Base-by-base conservation (phyloP, 2,888 invertebrate species). In the Megastigmus dorsalis region DNA sequence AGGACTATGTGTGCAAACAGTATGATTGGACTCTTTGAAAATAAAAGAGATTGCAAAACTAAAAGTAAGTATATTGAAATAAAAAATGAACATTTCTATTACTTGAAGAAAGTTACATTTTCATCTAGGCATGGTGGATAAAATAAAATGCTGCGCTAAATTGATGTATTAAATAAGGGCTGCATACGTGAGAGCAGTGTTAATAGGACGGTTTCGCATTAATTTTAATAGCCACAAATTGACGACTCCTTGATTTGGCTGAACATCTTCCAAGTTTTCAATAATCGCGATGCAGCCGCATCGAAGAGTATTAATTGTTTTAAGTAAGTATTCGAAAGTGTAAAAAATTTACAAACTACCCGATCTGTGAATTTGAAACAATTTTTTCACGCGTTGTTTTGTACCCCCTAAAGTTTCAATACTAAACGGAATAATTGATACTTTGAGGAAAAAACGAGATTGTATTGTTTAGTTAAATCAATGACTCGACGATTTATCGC, bases 101-200 rank as follows among this genome's bases (percentile, higher is more conserved):
- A 41, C 66, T 67, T 67, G 55, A 20, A 66, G 54, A 62, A 67
- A 73, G 38, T 57, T 45, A 50, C 52, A 69, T 65, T 60, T 52
- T 74, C 60, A 38, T 62, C 30, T 55, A 55, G 45, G 66, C 52
- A 55, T 74, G 66, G 75, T 66, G 70, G 62, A 55, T 74, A 59
- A 68, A 68, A 50, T 23, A 63, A 63, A 48, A 68, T 28, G 15
- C 66, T 73, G 57, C 66, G 73, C 50, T 72, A 55, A 59, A 66
- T 72, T 52, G 43, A 59, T 72, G 72, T 72, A 72, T 71, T 65
- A 66, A 65, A 68, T 71, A 67, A 75, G 66, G 28, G 57, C 71
- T 71, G 71, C 66, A 36, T 50, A 30, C 66, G 59, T 50, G 13
- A 63, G 48, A 71, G 70, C 60, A 71, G 59, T n/a, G n/a, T n/a